A percentile compares a stretch with the other conserved stretches of the same genome.
phyloP scores from a whole-genome alignment of 2,888 invertebrate species.

The Lasioglossum leucozonium region DNA sequence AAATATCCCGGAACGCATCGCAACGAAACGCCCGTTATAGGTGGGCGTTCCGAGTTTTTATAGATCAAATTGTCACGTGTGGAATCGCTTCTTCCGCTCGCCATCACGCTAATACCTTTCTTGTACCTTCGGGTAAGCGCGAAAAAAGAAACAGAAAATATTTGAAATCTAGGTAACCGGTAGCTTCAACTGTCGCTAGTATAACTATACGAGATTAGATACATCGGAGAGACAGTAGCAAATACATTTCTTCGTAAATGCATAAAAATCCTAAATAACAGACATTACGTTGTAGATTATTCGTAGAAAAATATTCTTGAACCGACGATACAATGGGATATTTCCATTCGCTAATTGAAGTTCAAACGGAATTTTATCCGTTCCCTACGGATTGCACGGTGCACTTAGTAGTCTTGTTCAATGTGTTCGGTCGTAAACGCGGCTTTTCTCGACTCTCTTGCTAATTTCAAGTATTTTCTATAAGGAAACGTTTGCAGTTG shows the following conservation, averaged over 20 bases:
- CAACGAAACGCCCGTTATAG: constrained; percentile 22
- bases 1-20: constrained; percentile 39
- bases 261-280: too few species aligned
- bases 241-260: too few species aligned
- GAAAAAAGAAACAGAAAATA: background rate
- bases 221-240: too few species aligned
- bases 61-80: constrained; percentile 37
- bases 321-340: background rate
- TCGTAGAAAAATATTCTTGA: too few species aligned
- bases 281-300: too few species aligned
- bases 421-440: background rate
- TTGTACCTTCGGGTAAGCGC: background rate
- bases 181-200: background rate
- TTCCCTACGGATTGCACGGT: background rate
- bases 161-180: background rate
- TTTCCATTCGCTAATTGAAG: background rate
- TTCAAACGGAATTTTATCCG: background rate
- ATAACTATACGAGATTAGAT: too few species aligned
- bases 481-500: constrained; percentile 34
- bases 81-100: background rate
- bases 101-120: background rate
- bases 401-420: background rate
- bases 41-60: background rate
- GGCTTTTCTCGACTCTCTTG: background rate
- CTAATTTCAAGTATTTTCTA: constrained; percentile 34